Evolutionary conservation across 2,797 vertebrate genomes (phyloP).

Genomic region (Siniperca undulata): DNA sequence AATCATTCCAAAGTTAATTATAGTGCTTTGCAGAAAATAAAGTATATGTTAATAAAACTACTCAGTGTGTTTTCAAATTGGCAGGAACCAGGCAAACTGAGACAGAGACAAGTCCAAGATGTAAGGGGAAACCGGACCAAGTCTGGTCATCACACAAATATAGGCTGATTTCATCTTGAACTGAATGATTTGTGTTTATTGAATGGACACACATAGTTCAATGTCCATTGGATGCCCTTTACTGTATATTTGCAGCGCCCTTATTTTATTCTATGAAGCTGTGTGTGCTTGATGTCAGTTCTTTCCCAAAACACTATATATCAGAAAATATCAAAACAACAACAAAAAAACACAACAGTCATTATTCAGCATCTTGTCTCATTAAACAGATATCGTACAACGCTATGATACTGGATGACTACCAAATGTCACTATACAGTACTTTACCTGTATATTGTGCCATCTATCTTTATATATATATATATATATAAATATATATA

Average conservation of each 20-base stretch:
- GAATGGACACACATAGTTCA: background rate
- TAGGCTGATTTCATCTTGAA: background rate
- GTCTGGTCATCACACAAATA: background rate
- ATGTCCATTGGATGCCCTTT: background rate
- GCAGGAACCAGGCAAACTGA: background rate
- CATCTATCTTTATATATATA: constrained; percentile 28
- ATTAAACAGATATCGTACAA: background rate
- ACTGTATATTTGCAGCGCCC: background rate
- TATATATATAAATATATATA: background rate
- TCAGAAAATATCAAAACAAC: background rate
- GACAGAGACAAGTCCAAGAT: background rate
- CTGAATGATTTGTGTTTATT: background rate
- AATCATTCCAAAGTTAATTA: background rate
- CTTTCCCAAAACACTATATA: background rate
- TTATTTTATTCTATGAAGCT: background rate
- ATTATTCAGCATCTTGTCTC: background rate
- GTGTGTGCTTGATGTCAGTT: background rate
- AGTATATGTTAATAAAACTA: background rate
- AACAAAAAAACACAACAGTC: background rate
- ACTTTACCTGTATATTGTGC: background rate
- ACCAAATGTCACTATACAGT: background rate
- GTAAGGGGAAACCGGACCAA: background rate
- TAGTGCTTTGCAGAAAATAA: background rate
- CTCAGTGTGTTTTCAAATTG: background rate
- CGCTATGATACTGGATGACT: background rate